Base-by-base conservation (phyloP, 1,140 invertebrate species). In the Gonatopus flavifemur region DNA sequence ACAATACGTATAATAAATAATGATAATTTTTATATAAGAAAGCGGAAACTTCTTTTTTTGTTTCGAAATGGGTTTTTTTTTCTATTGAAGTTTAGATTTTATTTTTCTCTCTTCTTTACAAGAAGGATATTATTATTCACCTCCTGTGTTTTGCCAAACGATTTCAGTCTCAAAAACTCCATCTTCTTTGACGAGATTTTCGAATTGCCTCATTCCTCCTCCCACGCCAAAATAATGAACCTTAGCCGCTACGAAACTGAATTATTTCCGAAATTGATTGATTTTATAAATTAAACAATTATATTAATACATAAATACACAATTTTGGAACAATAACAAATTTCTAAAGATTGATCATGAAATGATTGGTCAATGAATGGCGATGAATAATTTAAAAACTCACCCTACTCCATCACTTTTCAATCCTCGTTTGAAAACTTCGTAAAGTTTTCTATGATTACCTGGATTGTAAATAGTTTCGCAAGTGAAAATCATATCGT, bases 151-250 rank as follows among this genome's bases (percentile, higher is more conserved):
- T 73, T 76, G 81, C 85, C 85, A 87, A 13, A 83, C 76, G 16
- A 80, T 70, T 70, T 83, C 67, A 46, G 67, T 67, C 3, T 76
- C 52, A 59, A 90, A 86, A 31, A 63, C 41, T 15, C 68, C 70
- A 55, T 82, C 80, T 24, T 80, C 74, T 37, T 79, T 65, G 10
- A 92, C 54, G 47, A 82, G 59, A 35, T 81, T 66, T 74, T 88
- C 81, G 81, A 93, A 93, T 62, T 88, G 80, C 57, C 81, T 77
- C 39, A 85, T 82, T 2, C 89, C 85, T 51, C 93, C 93, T 28
- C 93, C 93, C 35, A 94, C 90, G 51, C 93, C 93, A 82, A 95
- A 95, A 75, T 96, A 96, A 76, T 88, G 86, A 7, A 82, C 85
- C 81, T 96, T 96, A 1, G 87, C 91, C 49, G 91, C 91, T 24